Base-by-base conservation (phyloP, 2,113 vertebrate genomes). In the Thinocorus orbignyianus region DNA sequence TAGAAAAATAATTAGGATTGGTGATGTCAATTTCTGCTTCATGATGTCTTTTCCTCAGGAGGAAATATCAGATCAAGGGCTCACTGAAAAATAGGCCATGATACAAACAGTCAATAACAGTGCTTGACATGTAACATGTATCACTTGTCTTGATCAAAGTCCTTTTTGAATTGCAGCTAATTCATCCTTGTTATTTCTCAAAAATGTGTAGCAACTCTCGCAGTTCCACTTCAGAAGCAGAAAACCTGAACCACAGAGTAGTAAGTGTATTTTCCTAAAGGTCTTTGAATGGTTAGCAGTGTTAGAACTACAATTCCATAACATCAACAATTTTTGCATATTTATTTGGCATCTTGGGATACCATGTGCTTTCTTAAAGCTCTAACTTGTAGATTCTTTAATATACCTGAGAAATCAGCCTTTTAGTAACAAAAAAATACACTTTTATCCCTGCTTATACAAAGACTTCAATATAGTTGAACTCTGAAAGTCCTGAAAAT, bases 51-150 rank as follows among this genome's bases (percentile, higher is more conserved):
- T 72, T 90, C 61, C 81, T 88, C 61, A 25, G 52, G 25, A 60
- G 64, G 94, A 80, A 96, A 28, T 72, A 46, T 80, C 89, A 90
- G 41, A 68, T 97, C 93, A 98, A 89, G 71, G 54, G 49, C 42
- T 97, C 74, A 58, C 98, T 98, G 96, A 85, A 98, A 98, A 95
- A 98, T 22, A 98, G 10, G 3, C 22, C 64, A 94, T 39, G 54
- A 31, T 64, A 62, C 37, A 80, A 80, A 69, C 10, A 64, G 55
- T 95, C 52, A 92, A 7, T 52, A 80, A 68, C 52, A 81, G 54
- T n/a, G 42, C 37, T 69, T 72, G 70, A 68, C 1, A 19, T 48
- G 28, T 13, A 71, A 23, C n/a, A 57, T 0, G 0, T 51, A 57
- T 51, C 30, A 9, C 11, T 42, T 51, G 19, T 39, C 60, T 90